Evolutionary conservation across 1,140 invertebrate species (phyloP).

Genomic region (Zelostemma sp.): DNA sequence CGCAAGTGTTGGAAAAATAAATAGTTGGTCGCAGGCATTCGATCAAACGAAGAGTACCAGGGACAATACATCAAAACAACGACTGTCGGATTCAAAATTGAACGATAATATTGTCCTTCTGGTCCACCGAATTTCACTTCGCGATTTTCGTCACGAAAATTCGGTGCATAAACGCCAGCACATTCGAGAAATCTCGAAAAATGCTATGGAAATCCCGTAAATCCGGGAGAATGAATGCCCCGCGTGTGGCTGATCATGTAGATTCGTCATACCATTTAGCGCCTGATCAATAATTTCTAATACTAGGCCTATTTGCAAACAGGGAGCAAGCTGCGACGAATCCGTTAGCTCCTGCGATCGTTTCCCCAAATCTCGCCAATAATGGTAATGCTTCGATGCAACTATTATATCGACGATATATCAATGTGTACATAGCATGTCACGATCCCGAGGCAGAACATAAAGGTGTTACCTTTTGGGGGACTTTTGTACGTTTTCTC

Average conservation of each 20-base stretch:
- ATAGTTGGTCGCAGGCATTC: conserved; percentile 44
- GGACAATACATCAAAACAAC: conserved; percentile 55
- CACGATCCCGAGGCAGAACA: conserved; percentile 41
- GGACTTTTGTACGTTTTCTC: conserved; percentile 22
- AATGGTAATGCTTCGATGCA: conserved; percentile 64
- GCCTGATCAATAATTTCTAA: conserved; percentile 59
- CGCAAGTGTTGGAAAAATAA: conserved; percentile 57
- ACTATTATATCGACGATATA: conserved; percentile 63
- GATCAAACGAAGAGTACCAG: conserved; percentile 37
- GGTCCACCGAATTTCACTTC: conserved; percentile 11
- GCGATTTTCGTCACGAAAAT: too few relatives aligned
- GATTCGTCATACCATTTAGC: conserved; percentile 53
- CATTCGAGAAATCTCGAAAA: too few relatives aligned
- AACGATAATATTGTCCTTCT: conserved; percentile 57
- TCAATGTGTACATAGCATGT: conserved; percentile 59
- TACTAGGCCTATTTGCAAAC: conserved; percentile 68
- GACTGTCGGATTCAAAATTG: conserved; percentile 31
- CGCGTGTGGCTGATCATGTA: not conserved
- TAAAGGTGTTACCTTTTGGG: conserved; percentile 61
- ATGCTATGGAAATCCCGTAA: conserved; percentile 1
- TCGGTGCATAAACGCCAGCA: too few relatives aligned
- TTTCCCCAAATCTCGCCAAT: conserved; percentile 69
- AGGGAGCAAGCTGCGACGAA: conserved; percentile 67
- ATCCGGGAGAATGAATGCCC: conserved; percentile 1
- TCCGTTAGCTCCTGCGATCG: conserved; percentile 62